Evolutionary conservation across 2,113 vertebrate genomes (phyloP), one percentile per base, ranked within the genome.

Genomic region (Probosciger aterrimus): DNA sequence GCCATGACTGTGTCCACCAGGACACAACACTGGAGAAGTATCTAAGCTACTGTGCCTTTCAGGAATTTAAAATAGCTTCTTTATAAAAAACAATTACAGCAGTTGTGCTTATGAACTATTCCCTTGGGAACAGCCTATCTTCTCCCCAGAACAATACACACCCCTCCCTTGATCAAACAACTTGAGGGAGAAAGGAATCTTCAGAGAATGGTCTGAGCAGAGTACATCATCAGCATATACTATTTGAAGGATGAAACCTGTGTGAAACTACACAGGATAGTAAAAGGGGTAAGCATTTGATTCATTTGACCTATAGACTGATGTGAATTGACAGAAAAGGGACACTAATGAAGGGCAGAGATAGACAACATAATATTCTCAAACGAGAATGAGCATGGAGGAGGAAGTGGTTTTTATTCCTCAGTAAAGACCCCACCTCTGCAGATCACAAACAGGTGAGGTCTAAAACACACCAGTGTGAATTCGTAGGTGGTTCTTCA

Each of bases 401-500:
- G 27, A 43, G 33, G 49, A 94, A 82, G 85, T 39, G 35, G 13
- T 39, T 83, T 76, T 87, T 67, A 57, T 64, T 87, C 83, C 87
- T 92, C 78, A 94, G 68, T 76, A 78, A 91, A 91, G 50, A 95
- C 77, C 49, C 93, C 83, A 91, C 77, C 77, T 86, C 83, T 90
- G 84, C 49, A 63, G 64, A 92, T n/a, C 93, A 92, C 41, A 81
- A 93, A 90, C 55, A 92, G 64, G 19, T 67, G 92, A 90, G 70
- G 60, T 44, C 55, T 35, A 84, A 82, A 95, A 97, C 98, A 88
- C 93, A 99, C 99, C 99, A 91, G 99, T 99, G 96, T 99, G 99
- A 76, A 98, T 99, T 77, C 99, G 98, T 47, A 97, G 97, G 97
- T 99, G 99, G 97, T 99, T 99, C 98, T 99, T 99, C 95, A 99